Base-by-base conservation (phyloP, 2,888 invertebrate genomes). In the Hemithea aestivaria region DNA sequence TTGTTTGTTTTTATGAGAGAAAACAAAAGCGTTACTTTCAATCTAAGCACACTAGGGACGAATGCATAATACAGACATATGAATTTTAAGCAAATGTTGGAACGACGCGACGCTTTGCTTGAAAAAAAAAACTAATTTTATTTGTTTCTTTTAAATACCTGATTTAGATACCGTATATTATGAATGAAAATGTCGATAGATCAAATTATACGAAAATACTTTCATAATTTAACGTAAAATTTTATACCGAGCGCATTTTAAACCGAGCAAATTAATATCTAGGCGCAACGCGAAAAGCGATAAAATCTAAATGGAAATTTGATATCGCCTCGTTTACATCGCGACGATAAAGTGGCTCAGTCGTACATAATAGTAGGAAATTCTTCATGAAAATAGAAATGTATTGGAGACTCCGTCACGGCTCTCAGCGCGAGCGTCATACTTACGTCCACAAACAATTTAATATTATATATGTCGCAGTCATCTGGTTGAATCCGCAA, bases 231-330 rank as follows among this genome's bases (percentile, higher is more conserved):
- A n/a, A n/a, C n/a, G n/a, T n/a, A n/a, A n/a, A n/a, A n/a, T n/a
- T n/a, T n/a, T 16, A 20, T 12, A 7, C 6, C 10, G 20, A 10
- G 28, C 10, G 10, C 8, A 34, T 7, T 30, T 35, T 33, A 32
- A 35, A 39, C 26, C 10, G 21, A 9, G 26, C 22, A 27, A 24
- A 34, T 39, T 35, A 36, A 34, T 37, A 32, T 30, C 30, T 40
- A 35, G 35, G 24, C 23, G 30, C 25, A 25, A 33, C 24, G 27
- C 27, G 32, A 39, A 31, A 33, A 42, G n/a, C 42, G 34, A 51
- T 50, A 44, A 44, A 44, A 52, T 48, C 35, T 35, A 41, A 51
- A 52, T 46, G 40, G 42, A 45, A 44, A 45, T 46, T 45, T 40
- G 24, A 37, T 50, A 46, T 47, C 36, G 27, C 40, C 30, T 28